These are phyloP conservation scores for Halisarca cf. caerulea DNA, from an alignment of 37 sponge, comb jelly and placozoan species.

Conservation along the genomic window DNA sequence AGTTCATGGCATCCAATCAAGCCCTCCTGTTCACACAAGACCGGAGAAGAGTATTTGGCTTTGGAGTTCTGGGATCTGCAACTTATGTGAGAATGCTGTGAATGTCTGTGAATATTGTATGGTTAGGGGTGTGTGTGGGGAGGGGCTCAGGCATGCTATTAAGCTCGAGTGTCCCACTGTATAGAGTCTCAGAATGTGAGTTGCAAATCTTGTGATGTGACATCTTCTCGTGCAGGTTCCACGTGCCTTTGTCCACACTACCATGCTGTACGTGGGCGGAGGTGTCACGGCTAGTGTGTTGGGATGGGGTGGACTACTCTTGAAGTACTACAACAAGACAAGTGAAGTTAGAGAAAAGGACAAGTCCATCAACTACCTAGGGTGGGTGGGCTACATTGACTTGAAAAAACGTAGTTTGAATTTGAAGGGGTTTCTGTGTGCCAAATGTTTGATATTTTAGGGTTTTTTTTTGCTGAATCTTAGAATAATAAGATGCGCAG, in stretches of 20 bases:
- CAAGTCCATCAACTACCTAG: constrained; percentile 78
- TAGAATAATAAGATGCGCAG: too few relatives aligned
- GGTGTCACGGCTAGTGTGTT: constrained; percentile 50
- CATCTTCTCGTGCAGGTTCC: too few relatives aligned
- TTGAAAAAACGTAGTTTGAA: too few relatives aligned
- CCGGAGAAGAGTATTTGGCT: neutral
- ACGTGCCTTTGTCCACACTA: constrained; percentile 25
- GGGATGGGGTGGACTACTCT: constrained; percentile 47
- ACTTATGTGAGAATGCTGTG: neutral
- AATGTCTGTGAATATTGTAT: too few relatives aligned
- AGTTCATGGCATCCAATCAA: constrained; percentile 74
- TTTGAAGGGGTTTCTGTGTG: too few relatives aligned
- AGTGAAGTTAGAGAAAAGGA: constrained; percentile 41
- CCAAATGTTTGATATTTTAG: too few relatives aligned
- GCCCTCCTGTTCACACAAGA: constrained; percentile 7
- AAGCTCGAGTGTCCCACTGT: neutral
- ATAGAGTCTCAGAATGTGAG: neutral
- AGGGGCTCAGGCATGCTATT: too few relatives aligned
- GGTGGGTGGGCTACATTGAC: constrained; percentile 28
- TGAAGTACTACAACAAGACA: constrained; percentile 33
- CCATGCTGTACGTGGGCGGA: constrained; percentile 56
- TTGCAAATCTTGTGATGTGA: too few relatives aligned
- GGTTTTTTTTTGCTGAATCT: too few relatives aligned
- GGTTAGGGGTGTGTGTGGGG: too few relatives aligned
- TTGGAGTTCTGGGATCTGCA: constrained; percentile 29